Conservation (phyloP, 2,113 vertebrate genomes). For the Benitochromis conjunctus region DNA sequence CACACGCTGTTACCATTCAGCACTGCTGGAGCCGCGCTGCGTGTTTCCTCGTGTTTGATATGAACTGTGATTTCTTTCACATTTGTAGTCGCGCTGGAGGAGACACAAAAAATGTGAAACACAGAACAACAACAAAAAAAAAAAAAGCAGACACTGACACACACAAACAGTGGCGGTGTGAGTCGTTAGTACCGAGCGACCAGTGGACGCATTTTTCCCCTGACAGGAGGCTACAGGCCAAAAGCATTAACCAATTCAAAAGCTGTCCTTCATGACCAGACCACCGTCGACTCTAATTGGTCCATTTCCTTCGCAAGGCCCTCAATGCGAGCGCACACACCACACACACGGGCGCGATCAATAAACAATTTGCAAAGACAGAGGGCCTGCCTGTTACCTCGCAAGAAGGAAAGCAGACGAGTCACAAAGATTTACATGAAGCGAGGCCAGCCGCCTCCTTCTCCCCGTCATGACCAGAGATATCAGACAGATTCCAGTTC, state of each 20-base stretch:
- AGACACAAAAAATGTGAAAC: not conserved
- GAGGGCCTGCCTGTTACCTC: not conserved
- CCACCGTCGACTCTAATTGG: not conserved
- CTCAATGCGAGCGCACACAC: not conserved
- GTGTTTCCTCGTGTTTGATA: not conserved
- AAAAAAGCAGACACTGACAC: not conserved
- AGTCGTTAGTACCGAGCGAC: not conserved
- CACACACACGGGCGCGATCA: not conserved
- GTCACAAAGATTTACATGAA: slow-evolving; percentile 49
- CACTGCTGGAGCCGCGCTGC: not conserved
- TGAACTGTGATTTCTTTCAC: not conserved
- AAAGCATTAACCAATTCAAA: not conserved
- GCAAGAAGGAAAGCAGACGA: slow-evolving; percentile 20
- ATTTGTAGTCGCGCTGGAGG: not conserved
- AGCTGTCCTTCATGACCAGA: not conserved
- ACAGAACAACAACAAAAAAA: not conserved
- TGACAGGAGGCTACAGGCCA: not conserved
- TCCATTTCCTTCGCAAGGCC: not conserved
- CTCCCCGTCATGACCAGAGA: not conserved
- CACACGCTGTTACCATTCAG: not conserved
- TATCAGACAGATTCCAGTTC: slow-evolving; percentile 18
- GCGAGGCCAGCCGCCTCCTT: not conserved
- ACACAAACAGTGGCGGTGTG: not conserved
- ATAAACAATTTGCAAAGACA: not conserved
- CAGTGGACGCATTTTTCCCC: not conserved